phyloP scores from a whole-genome alignment of 1,140 invertebrate genomes.

The Brachionus sp. region DNA sequence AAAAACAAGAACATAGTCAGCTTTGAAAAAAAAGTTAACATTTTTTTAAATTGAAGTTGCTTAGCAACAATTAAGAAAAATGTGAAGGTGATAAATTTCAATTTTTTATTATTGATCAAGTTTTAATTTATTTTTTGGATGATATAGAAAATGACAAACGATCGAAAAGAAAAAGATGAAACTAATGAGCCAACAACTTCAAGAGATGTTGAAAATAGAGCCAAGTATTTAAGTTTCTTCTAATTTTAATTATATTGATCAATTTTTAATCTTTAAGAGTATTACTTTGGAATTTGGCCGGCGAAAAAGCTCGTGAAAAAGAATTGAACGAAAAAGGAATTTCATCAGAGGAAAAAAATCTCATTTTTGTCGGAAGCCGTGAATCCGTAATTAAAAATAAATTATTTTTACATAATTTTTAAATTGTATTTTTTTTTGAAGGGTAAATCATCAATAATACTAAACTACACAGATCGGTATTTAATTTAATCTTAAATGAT shows the following conservation, averaged over 20 bases:
- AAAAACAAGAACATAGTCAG: too few species aligned
- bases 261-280: neutral
- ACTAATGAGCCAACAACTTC: neutral
- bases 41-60: neutral
- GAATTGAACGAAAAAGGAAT: slow-evolving; percentile 46
- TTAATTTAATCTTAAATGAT: neutral
- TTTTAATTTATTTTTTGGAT: neutral
- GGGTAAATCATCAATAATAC: slow-evolving; percentile 78
- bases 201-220: neutral
- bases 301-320: slow-evolving; percentile 46
- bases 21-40: neutral
- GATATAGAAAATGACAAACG: neutral
- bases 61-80: neutral
- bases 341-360: slow-evolving; percentile 49
- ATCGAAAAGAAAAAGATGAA: neutral
- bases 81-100: neutral
- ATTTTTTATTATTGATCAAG: neutral
- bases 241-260: neutral
- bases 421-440: slow-evolving; percentile 51
- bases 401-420: neutral
- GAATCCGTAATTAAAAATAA: slow-evolving; percentile 48
- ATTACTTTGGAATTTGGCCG: slow-evolving; percentile 17
- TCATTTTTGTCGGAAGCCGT: slow-evolving; percentile 53
- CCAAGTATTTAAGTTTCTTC: neutral
- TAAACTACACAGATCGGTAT: slow-evolving; percentile 71